Conservation (phyloP, 2,113 vertebrate genomes). For the Lycaon pictus region DNA sequence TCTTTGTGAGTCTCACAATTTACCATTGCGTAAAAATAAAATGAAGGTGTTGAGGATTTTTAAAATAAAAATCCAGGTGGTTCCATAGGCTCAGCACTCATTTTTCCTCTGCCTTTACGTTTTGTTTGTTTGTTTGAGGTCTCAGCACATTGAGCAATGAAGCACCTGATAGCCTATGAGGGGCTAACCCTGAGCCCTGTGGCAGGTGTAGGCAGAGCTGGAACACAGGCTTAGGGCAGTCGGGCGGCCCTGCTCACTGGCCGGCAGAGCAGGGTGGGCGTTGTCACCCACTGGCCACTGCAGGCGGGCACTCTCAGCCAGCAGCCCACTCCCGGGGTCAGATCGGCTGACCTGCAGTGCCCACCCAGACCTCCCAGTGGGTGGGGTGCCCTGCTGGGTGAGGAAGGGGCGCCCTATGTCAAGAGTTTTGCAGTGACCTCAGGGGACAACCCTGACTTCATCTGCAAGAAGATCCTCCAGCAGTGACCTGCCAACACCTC, state of each 20-base stretch:
- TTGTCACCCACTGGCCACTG: background rate
- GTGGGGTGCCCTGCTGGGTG: fast-evolving
- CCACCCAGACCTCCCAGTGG: too few species aligned
- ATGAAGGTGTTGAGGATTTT: background rate
- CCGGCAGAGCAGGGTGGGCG: background rate
- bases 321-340: background rate
- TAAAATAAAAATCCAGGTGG: background rate
- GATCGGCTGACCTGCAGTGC: background rate
- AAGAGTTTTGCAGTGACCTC: background rate
- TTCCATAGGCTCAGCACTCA: too few species aligned
- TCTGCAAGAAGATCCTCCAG: background rate
- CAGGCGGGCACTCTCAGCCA: fast-evolving
- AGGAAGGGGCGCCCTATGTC: background rate
- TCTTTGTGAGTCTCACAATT: background rate
- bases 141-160: background rate
- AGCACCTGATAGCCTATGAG: background rate
- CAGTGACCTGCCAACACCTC: background rate
- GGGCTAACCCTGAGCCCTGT: background rate
- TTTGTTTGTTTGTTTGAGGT: background rate
- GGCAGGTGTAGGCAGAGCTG: background rate
- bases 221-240: background rate
- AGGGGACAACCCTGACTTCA: too few species aligned
- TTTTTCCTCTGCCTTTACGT: background rate
- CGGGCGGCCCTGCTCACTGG: background rate
- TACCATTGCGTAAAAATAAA: background rate